Percentiles rank a stretch among this genome's conserved stretches.
phyloP scores from a whole-genome alignment of 2,797 vertebrate genomes.

The Chloroceryle inda region DNA sequence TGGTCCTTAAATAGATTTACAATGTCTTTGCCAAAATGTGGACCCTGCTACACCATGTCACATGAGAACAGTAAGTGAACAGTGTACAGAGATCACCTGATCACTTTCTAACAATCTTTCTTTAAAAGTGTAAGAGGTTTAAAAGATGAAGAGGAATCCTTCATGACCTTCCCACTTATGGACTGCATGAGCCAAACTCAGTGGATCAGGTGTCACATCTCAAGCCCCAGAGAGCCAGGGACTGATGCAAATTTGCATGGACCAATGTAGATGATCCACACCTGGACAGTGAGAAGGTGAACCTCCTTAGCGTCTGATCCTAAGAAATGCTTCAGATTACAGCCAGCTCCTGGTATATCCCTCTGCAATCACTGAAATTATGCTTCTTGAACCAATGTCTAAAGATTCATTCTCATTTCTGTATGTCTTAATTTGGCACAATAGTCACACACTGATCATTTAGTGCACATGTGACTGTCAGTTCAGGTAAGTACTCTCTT shows the following conservation, averaged over 20 bases:
- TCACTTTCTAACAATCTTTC: background rate
- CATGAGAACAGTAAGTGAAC: background rate
- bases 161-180: background rate
- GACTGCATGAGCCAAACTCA: background rate
- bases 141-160: background rate
- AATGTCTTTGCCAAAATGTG: background rate
- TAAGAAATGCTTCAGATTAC: background rate
- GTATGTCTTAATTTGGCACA: background rate
- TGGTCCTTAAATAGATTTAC: background rate
- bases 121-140: background rate
- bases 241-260: background rate
- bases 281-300: rapidly evolving
- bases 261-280: background rate
- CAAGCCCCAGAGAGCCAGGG: background rate
- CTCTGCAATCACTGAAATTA: background rate
- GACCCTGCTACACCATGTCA: background rate
- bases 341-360: background rate
- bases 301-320: background rate
- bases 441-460: background rate
- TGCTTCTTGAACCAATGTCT: background rate
- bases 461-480: background rate
- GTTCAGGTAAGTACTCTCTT: background rate
- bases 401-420: background rate
- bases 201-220: background rate
- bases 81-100: rapidly evolving